These are phyloP conservation scores for Mohoua ochrocephala DNA, from an alignment of 2,113 vertebrate genomes.

Conservation along the genomic window DNA sequence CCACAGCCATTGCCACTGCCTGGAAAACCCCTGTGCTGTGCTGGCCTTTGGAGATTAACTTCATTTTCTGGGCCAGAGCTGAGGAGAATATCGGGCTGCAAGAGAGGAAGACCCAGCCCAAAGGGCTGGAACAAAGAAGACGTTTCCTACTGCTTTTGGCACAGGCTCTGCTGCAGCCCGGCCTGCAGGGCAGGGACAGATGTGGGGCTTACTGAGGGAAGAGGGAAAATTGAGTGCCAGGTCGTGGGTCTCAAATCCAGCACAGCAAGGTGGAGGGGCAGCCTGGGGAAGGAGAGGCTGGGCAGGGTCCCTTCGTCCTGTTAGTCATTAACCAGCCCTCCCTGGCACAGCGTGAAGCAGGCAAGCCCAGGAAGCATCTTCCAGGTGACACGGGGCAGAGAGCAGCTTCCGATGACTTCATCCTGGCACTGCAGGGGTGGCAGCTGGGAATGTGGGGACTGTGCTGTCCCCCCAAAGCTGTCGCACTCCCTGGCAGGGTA, in stretches of 20 bases:
- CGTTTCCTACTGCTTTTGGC: background rate
- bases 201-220: background rate
- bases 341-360: background rate
- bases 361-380: background rate
- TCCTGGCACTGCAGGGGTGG: background rate
- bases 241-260: background rate
- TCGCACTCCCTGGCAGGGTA: background rate
- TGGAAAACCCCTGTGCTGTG: background rate
- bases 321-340: background rate
- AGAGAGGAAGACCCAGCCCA: conserved; percentile 13
- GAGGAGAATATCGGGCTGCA: background rate
- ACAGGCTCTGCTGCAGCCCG: background rate
- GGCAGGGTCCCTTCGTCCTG: background rate
- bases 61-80: background rate
- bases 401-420: background rate
- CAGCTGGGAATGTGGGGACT: rapidly evolving
- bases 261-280: rapidly evolving
- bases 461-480: rapidly evolving
- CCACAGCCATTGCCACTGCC: background rate
- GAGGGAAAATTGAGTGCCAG: rapidly evolving
- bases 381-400: background rate
- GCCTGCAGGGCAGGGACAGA: background rate
- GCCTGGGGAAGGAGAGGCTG: background rate
- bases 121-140: background rate
- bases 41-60: background rate